Base-by-base conservation (phyloP, 2,888 invertebrate species). In the Erannis defoliaria region DNA sequence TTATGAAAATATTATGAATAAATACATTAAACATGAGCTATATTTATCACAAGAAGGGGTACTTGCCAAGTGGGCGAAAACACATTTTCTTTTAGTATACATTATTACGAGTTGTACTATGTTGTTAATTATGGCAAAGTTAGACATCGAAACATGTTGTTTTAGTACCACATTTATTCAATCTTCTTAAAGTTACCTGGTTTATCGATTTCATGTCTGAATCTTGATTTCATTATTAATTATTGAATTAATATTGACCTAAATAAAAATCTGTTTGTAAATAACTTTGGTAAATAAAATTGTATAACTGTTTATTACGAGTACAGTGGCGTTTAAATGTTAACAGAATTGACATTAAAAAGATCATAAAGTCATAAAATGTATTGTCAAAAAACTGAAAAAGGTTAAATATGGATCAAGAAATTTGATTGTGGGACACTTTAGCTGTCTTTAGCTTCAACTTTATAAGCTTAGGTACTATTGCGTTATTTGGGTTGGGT, bases 51-150 rank as follows among this genome's bases (percentile, higher is more conserved):
- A n/a, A n/a, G n/a, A n/a, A n/a, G n/a, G n/a, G n/a, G n/a, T 40
- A 12, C 35, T 43, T 46, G 53, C 58, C 18, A 10, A 53, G 53
- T 23, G 38, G 37, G 31, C 38, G 16, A 26, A 38, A 40, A 21
- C 38, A 51, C 46, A 46, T 53, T 38, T 26, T 45, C 8, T 21
- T 43, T 38, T 12, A 31, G 29, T 14, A 29, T 19, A 18, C 49
- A 55, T 58, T 37, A 16, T 55, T 42, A 10, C 5, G 10, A 12
- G n/a, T n/a, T n/a, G n/a, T n/a, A n/a, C 1, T n/a, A 21, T 21
- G 19, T 21, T 42, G 6, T 42, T 10, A 21, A n/a, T 42, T 21
- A 1, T 21, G 12, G n/a, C 21, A 42, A 23, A 21, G 10, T 21
- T 21, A n/a, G 21, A n/a, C 1, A 0, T 10, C n/a, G 40, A 21